Conservation (phyloP, 2,888 invertebrate genomes). For the Caenorhabditis wallacei region DNA sequence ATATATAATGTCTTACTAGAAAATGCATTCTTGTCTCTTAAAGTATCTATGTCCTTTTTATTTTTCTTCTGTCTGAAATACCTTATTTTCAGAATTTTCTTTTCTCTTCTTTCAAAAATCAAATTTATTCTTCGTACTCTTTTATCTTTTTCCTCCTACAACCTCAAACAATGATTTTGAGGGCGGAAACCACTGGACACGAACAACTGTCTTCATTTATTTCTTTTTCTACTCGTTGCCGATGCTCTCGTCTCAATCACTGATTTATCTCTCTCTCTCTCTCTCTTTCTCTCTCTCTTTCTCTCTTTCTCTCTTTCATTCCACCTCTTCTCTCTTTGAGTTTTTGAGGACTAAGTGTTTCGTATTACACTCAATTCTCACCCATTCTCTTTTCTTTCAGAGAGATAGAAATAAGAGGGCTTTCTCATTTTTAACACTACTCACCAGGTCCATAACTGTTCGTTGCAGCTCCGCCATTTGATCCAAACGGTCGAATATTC, state of each 20-base stretch:
- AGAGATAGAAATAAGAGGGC: too few species aligned
- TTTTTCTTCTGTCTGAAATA: background rate
- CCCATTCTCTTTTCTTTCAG: slow-evolving; percentile 4
- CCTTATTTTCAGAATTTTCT: background rate
- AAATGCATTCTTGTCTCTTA: slow-evolving; percentile 18
- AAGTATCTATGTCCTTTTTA: background rate
- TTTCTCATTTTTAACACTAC: slow-evolving; percentile 11
- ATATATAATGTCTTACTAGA: slow-evolving; percentile 13
- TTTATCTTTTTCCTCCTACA: slow-evolving; percentile 17
- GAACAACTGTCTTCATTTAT: slow-evolving; percentile 52
- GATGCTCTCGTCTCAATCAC: slow-evolving; percentile 32
- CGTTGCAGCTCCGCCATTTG: slow-evolving; percentile 58
- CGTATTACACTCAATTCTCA: slow-evolving; percentile 48
- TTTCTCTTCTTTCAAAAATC: slow-evolving; percentile 2
- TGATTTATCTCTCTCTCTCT: slow-evolving; percentile 45
- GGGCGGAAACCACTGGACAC: slow-evolving; percentile 53
- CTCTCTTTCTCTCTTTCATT: background rate
- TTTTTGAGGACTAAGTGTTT: slow-evolving; percentile 60
- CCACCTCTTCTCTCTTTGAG: slow-evolving; percentile 4
- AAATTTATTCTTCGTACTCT: slow-evolving; percentile 25
- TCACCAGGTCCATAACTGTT: slow-evolving; percentile 64
- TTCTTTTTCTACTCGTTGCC: slow-evolving; percentile 22
- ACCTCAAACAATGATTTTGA: slow-evolving; percentile 35
- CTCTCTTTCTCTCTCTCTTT: background rate
- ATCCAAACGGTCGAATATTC: slow-evolving; percentile 71